Evolutionary conservation across 2,797 vertebrate species (phyloP), one percentile per base, ranked within the genome.

Genomic region (Leuciscus waleckii): DNA sequence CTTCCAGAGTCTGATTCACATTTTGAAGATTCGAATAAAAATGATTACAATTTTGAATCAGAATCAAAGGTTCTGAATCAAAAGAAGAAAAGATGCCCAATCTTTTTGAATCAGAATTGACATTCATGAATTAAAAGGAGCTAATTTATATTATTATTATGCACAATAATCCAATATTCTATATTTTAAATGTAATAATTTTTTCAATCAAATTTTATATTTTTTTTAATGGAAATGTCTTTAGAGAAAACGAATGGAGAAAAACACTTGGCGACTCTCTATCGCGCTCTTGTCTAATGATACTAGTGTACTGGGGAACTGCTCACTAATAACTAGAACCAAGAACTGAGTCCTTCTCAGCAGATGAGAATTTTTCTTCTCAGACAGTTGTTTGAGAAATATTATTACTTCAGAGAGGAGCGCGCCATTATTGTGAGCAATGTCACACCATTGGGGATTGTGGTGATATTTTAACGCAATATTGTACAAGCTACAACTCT

Each of bases 281-380:
- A 7, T 23, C 23, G 61, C 9, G 1, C 82, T 79, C 63, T 74
- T 39, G 61, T 89, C 87, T 80, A 90, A 87, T 89, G 90, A 87
- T 87, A 89, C 46, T n/a, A 61, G 89, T 89, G 29, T 74, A 82
- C 67, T n/a, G 68, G n/a, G 29, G 29, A 82, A n/a, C 29, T 46
- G 56, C 81, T 68, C 73, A 21, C 73, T 78, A 68, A 78, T 71
- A 78, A 79, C 75, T 49, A 56, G 21, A 79, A 79, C 51, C 75
- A 17, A 84, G 75, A 78, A 46, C 26, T 76, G 82, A 83, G 82
- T 74, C 26, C 23, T 78, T 77, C 32, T 68, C 71, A 21, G 65
- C 1, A 70, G 75, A 84, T 77, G 63, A 84, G 37, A 46, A 79
- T 85, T 73, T 73, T 85, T 79, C 68, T 79, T 69, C 49, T 85